These are phyloP conservation scores for Arctopsyche grandis DNA, from an alignment of 1,140 invertebrate species.

Conservation along the genomic window DNA sequence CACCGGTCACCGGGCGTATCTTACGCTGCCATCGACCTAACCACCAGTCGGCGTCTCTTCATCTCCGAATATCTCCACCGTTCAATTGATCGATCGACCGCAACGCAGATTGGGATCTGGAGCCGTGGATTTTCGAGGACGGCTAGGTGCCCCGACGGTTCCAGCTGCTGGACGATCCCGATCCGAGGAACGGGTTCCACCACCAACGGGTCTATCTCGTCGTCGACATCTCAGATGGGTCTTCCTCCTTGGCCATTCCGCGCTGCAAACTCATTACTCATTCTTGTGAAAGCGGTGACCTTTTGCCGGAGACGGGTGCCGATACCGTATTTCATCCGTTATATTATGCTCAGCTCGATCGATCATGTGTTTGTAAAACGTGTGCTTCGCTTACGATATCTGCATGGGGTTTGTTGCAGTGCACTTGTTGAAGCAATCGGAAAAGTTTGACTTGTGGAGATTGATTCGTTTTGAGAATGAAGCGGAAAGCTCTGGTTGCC, in stretches of 20 bases:
- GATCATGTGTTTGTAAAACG: neutral
- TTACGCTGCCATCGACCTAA: neutral
- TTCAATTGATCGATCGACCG: constrained; percentile 15
- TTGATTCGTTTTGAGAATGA: too few relatives aligned
- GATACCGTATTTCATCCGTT: neutral
- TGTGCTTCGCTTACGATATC: too few relatives aligned
- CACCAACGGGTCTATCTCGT: neutral
- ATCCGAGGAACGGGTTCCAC: neutral
- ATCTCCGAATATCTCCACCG: neutral
- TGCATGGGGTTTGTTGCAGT: too few relatives aligned
- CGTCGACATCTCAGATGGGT: neutral
- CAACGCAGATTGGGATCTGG: neutral
- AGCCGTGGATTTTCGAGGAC: neutral
- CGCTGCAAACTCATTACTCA: neutral
- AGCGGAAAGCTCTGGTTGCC: too few relatives aligned
- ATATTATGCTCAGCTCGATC: neutral
- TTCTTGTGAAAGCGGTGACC: constrained; percentile 22
- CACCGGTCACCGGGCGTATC: neutral
- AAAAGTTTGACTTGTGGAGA: too few relatives aligned
- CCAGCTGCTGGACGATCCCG: neutral
- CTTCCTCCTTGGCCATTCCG: neutral
- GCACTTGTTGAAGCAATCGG: too few relatives aligned
- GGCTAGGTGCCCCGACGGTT: neutral
- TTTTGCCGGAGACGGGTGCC: neutral
- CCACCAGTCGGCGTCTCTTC: neutral